Base-by-base conservation (phyloP, 2,113 vertebrate genomes). In the Strigops habroptila region DNA sequence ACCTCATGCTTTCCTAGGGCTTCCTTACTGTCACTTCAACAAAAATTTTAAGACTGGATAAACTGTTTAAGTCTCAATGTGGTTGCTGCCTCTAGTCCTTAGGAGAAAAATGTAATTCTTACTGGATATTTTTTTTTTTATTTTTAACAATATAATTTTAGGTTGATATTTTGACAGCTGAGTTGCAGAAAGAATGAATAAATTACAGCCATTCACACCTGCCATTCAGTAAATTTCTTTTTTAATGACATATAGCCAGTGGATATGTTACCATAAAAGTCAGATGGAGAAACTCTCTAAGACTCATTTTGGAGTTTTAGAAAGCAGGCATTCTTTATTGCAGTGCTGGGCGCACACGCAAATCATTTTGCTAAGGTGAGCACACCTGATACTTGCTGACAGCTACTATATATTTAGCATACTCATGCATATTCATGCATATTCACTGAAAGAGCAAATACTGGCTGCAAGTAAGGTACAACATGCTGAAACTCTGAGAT, bases 131-230 rank as follows among this genome's bases (percentile, higher is more conserved):
- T 27, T 25, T 69, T 23, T 87, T 80, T 91, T 41, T 84, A 70
- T 95, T 94, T 95, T 88, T 86, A 91, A 95, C 82, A 94, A 83
- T 86, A 44, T 57, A 86, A 91, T 78, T 92, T 92, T 63, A 43
- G 82, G 22, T 51, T 78, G 76, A 52, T 93, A 90, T 91, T 94
- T 88, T 91, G 93, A 90, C 95, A 97, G 76, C 73, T 33, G 57
- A 96, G 27, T 67, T 88, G 41, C 55, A 71, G 76, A 69, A 94
- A 86, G 76, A 95, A 78, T 93, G 52, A 96, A 86, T 94, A 96
- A 91, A 95, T 92, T 93, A 71, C 82, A 93, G 44, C 73, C 44
- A 69, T 86, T 86, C 93, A 71, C 95, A 84, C 90, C 92, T 95
- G 90, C 76, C 90, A 94, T 81, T 95, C 80, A 88, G 49, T 46